A percentile compares a stretch with the other conserved stretches of the same genome.
Evolutionary conservation across 2,888 invertebrate genomes (phyloP).

Genomic region (Pammene fasciana): DNA sequence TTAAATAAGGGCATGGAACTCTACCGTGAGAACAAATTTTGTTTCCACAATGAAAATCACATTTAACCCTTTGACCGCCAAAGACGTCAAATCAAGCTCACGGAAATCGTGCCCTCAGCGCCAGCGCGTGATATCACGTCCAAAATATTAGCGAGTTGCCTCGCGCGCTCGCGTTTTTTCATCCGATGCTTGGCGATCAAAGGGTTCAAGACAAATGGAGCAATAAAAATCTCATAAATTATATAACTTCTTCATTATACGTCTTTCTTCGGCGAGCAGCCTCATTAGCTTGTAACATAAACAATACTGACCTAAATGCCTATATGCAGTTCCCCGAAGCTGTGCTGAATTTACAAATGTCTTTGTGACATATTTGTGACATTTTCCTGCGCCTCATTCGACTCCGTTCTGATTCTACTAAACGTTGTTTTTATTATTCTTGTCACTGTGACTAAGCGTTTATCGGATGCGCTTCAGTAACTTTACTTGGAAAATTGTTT

Average conservation of each 20-base stretch:
- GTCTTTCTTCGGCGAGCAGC: background rate
- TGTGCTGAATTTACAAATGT: conserved; percentile 24
- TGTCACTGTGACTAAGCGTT: conserved; percentile 12
- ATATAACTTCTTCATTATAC: conserved; percentile 1
- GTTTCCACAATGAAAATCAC: no score
- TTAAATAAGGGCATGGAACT: no score
- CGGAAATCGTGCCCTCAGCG: no score
- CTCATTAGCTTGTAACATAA: conserved; percentile 40
- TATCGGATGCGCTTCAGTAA: no score
- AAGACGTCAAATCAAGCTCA: no score
- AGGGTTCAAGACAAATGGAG: background rate
- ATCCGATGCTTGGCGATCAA: no score
- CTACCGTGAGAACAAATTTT: no score
- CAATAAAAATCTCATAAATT: conserved; percentile 5
- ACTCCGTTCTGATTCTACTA: conserved; percentile 24
- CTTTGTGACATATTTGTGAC: background rate
- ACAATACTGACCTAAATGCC: conserved; percentile 51
- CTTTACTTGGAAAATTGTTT: background rate
- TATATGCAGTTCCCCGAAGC: conserved; percentile 52
- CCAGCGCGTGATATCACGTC: no score
- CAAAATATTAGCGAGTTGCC: no score
- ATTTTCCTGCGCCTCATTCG: conserved; percentile 14
- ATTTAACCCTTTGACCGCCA: no score
- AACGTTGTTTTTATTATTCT: background rate
- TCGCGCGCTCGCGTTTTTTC: no score